Conservation (phyloP, 2,797 vertebrate species). For the Sternarchorhynchus goeldii region DNA sequence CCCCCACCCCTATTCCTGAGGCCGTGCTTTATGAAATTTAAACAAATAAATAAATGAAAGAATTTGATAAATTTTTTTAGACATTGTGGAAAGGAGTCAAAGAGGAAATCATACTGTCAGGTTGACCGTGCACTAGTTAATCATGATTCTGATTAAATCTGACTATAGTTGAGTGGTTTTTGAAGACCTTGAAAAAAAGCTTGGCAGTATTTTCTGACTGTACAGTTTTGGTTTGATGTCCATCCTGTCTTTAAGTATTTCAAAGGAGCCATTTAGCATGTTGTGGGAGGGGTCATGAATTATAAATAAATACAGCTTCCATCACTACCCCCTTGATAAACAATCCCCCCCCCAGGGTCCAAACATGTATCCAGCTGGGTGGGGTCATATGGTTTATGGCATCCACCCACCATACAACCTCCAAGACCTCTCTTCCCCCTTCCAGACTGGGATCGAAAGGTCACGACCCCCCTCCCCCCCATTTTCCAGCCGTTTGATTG, state of each 20-base stretch:
- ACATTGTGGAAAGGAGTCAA: background rate
- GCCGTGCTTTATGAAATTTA: background rate
- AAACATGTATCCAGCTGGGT: conserved; percentile 18
- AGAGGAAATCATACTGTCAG: background rate
- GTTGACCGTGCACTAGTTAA: too few species aligned
- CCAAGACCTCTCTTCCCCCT: too few species aligned
- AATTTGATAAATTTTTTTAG: background rate
- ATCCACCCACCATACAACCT: background rate
- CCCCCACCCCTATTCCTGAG: background rate
- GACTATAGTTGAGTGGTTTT: too few species aligned
- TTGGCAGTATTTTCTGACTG: conserved; percentile 30
- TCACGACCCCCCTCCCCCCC: conserved; percentile 68
- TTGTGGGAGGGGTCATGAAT: conserved; percentile 60
- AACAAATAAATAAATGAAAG: background rate
- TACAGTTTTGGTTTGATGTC: conserved; percentile 65
- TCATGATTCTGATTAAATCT: background rate
- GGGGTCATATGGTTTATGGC: conserved; percentile 39
- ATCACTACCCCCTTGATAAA: background rate
- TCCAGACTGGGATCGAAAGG: conserved; percentile 19
- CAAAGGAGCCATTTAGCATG: conserved; percentile 58
- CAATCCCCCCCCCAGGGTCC: background rate
- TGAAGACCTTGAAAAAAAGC: too few species aligned
- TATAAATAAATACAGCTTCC: conserved; percentile 36
- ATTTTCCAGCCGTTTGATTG: conserved; percentile 82
- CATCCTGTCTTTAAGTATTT: conserved; percentile 41